A percentile compares a stretch with the other conserved stretches of the same genome.
Evolutionary conservation across 2,113 vertebrate species (phyloP).

Genomic region (Petrocephalus microphthalmus): DNA sequence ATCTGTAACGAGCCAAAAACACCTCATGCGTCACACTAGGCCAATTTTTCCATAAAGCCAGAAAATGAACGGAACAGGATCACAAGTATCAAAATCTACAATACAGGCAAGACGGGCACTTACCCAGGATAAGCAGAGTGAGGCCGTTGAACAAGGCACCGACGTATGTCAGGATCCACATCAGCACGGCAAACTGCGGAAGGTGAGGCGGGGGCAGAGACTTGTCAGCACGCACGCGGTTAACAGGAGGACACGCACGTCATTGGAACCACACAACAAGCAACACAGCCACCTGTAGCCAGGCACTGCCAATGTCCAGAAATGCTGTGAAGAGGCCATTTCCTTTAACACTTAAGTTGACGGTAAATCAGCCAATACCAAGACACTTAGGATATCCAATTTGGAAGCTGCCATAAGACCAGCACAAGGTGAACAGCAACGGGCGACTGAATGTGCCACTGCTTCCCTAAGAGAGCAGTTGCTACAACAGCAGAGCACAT

Average conservation of each 20-base stretch:
- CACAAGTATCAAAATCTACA: neutral
- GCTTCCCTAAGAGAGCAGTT: neutral
- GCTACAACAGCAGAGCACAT: neutral
- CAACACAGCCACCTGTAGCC: neutral
- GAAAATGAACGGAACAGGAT: neutral
- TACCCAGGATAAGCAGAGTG: constrained; percentile 89
- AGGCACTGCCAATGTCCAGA: neutral
- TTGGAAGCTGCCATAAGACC: neutral
- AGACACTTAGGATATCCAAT: neutral
- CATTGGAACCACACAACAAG: neutral
- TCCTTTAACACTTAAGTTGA: neutral
- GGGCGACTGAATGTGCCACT: neutral
- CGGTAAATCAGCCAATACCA: neutral
- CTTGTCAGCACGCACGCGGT: neutral
- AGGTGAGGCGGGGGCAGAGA: neutral
- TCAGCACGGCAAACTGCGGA: constrained; percentile 82
- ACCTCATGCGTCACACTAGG: neutral
- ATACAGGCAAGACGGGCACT: constrained; percentile 43
- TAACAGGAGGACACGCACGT: neutral
- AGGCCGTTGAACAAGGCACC: constrained; percentile 97
- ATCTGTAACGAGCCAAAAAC: neutral
- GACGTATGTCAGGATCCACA: constrained; percentile 97
- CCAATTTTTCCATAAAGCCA: neutral
- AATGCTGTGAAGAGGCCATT: neutral
- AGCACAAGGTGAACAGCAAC: neutral